Conservation (phyloP, 2,888 invertebrate genomes). For the Megaustenia siamemsis region DNA sequence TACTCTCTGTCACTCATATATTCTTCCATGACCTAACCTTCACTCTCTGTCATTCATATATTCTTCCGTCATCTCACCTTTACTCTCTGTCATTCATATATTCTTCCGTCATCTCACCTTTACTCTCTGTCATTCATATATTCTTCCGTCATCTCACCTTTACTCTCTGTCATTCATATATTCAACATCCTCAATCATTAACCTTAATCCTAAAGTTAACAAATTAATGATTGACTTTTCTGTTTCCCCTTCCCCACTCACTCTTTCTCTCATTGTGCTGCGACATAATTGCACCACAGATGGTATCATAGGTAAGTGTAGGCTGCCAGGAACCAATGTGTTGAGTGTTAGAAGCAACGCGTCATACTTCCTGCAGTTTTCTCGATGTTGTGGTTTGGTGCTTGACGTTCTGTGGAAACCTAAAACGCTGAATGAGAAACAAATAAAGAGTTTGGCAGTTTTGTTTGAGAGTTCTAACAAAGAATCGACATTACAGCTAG, state of each 20-base stretch:
- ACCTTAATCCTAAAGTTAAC: too few relatives aligned
- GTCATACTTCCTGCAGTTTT: not conserved
- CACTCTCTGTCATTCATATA: too few relatives aligned
- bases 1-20: too few relatives aligned
- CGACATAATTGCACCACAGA: slow-evolving; percentile 12
- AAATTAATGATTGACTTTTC: not conserved
- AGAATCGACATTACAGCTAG: too few relatives aligned
- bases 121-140: not conserved
- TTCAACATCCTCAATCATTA: not conserved
- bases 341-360: not conserved
- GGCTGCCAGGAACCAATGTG: not conserved
- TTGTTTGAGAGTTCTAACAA: too few relatives aligned
- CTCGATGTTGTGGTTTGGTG: not conserved
- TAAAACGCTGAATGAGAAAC: too few relatives aligned
- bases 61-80: too few relatives aligned
- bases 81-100: too few relatives aligned
- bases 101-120: not conserved
- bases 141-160: not conserved
- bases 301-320: slow-evolving; percentile 38
- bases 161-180: not conserved
- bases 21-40: too few relatives aligned
- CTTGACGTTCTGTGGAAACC: too few relatives aligned
- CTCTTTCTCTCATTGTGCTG: slow-evolving; percentile 11
- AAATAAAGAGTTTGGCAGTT: too few relatives aligned
- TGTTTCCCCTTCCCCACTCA: not conserved